Conservation (phyloP, 1,140 invertebrate species). For the Euura saliciscinereae region DNA sequence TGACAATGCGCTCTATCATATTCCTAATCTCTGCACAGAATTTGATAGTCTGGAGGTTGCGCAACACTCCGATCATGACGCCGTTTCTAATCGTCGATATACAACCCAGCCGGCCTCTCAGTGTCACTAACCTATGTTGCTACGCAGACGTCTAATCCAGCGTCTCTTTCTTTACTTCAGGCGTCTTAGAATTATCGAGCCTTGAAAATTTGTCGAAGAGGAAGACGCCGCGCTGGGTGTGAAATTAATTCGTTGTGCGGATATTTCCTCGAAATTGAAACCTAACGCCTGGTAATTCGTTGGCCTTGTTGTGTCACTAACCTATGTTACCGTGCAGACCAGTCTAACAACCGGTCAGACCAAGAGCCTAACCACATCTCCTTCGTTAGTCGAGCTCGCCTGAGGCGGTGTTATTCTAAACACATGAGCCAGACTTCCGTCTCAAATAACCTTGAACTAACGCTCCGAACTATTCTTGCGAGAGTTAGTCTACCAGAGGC, state of each 20-base stretch:
- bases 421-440: constrained; percentile 40
- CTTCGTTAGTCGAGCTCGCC: constrained; percentile 22
- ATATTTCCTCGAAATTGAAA: too few species aligned
- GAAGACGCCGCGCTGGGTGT: too few species aligned
- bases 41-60: too few species aligned
- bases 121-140: constrained; percentile 50
- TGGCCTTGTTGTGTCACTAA: constrained; percentile 43
- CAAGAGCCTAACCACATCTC: constrained; percentile 1
- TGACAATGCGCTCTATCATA: too few species aligned
- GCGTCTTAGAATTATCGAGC: too few species aligned
- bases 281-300: neutral
- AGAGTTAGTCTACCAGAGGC: too few species aligned
- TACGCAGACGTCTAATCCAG: constrained; percentile 20
- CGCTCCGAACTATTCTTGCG: constrained; percentile 11
- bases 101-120: constrained; percentile 21
- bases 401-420: constrained; percentile 43
- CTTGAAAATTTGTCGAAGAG: too few species aligned
- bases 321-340: constrained; percentile 43
- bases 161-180: too few species aligned
- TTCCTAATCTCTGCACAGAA: too few species aligned
- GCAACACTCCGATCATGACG: too few species aligned
- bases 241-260: too few species aligned
- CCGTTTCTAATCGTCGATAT: too few species aligned
- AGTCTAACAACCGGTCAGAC: constrained; percentile 31
- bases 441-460: constrained; percentile 45